Base-by-base conservation (phyloP, 2,797 vertebrate genomes). In the Todus mexicanus region DNA sequence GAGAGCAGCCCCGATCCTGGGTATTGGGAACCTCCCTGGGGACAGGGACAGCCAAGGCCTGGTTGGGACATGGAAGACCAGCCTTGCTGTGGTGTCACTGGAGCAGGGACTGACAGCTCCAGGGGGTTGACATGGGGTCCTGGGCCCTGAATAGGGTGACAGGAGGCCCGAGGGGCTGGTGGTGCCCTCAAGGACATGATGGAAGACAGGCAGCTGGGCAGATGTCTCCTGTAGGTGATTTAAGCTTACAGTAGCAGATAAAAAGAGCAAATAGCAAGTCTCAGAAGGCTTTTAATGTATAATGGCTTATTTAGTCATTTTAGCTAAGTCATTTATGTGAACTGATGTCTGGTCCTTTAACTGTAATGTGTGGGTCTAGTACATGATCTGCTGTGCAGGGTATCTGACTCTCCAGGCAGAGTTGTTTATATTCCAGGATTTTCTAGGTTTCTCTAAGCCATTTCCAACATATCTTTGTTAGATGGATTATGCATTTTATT, bases 381-480 rank as follows among this genome's bases (percentile, higher is more conserved):
- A 77, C n/a, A 69, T 27, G 45, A 75, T 76, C 76, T 3, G 4
- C 47, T 72, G 20, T 82, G 69, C 9, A 3, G 51, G 71, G 27
- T 40, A 25, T 81, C 84, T 77, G 71, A 65, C 35, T 88, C 40
- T 69, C 47, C 37, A 79, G 73, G 38, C 65, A 80, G 81, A 84
- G 37, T 61, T 94, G 63, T 84, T 93, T 89, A 60, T 89, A 69
- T 89, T 89, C 50, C 84, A 75, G 43, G 53, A 50, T 86, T 83
- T 69, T 81, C n/a, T 72, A 54, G n/a, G 31, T 84, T 90, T 92
- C 40, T 81, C 35, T 80, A 68, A 92, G 72, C 84, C 71, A 38
- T 82, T 92, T 92, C 66, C 84, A 65, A 57, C 20, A 3, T 85
- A 51, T 83, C 87, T 93, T 85, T 90, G 66, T 93, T 90, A 92